Evolutionary conservation across 2,113 vertebrate genomes (phyloP).

Genomic region (Cyprinus carpio): DNA sequence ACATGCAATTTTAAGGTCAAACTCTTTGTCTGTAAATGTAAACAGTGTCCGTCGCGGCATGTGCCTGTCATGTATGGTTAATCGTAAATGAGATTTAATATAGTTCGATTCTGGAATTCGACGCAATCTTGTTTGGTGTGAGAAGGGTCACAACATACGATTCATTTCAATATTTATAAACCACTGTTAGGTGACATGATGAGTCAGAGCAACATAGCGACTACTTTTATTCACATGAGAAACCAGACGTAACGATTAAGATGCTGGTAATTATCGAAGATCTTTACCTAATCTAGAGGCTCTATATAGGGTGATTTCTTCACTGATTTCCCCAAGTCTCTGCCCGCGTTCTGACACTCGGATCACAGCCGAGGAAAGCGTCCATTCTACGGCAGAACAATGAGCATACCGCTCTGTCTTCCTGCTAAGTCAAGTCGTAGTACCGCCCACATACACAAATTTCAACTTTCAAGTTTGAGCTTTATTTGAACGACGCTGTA

Average conservation of each 20-base stretch:
- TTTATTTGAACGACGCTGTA: not conserved
- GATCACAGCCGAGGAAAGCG: not conserved
- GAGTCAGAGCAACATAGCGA: not conserved
- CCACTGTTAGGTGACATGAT: not conserved
- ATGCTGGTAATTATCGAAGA: not conserved
- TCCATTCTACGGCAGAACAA: not conserved
- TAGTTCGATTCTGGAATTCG: not conserved
- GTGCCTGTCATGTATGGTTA: not conserved
- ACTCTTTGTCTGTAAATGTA: not conserved
- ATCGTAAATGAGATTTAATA: not conserved
- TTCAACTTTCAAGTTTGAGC: not conserved
- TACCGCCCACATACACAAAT: not conserved
- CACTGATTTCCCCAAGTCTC: not conserved
- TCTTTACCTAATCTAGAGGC: slow-evolving; percentile 24
- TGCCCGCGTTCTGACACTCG: not conserved
- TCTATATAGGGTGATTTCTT: not conserved
- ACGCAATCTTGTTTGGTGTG: no score
- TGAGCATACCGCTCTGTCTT: not conserved
- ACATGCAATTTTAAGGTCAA: not conserved
- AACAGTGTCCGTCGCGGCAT: not conserved
- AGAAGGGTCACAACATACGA: no score
- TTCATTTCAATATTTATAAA: not conserved
- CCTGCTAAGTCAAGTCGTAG: not conserved
- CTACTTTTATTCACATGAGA: not conserved
- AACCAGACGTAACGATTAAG: not conserved